phyloP scores from a whole-genome alignment of 2,888 invertebrate genomes.

The Mimachlamys varia region DNA sequence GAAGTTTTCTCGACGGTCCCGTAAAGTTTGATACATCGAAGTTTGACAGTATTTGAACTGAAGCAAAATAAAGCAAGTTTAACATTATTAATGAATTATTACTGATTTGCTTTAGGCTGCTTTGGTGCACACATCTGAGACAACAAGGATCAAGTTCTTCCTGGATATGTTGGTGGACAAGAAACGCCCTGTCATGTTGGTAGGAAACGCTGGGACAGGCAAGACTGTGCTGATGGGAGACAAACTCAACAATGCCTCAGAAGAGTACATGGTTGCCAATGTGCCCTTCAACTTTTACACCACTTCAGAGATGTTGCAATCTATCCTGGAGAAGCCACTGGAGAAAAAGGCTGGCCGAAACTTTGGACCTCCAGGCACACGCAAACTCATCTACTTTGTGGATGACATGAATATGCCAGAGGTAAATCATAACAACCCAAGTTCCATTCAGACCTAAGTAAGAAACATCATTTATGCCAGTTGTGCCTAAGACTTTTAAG shows the following conservation, averaged over 20 bases:
- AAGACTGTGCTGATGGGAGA: constrained; percentile 96
- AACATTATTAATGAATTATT: not conserved
- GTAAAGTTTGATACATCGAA: too few relatives aligned
- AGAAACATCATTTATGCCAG: not conserved
- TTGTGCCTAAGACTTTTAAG: too few relatives aligned
- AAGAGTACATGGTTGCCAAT: constrained; percentile 91
- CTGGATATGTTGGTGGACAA: constrained; percentile 94
- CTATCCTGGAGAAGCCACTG: constrained; percentile 93
- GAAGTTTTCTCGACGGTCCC: too few relatives aligned
- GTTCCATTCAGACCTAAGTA: not conserved
- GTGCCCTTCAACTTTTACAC: constrained; percentile 99
- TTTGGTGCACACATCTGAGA: constrained; percentile 96
- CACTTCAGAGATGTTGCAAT: constrained; percentile 87
- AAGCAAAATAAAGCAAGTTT: not conserved
- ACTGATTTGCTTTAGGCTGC: constrained; percentile 85
- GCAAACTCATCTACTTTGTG: constrained; percentile 95
- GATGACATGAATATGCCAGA: constrained; percentile 99
- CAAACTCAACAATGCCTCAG: constrained; percentile 91
- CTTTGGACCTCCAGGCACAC: constrained; percentile 97
- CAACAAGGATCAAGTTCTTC: constrained; percentile 94
- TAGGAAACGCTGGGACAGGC: constrained; percentile 95
- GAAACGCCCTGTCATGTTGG: constrained; percentile 95
- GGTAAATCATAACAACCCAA: constrained; percentile 83
- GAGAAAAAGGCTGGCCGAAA: constrained; percentile 98
- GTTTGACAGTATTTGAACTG: constrained; percentile 5